Conservation (phyloP, 1,140 invertebrate genomes). For the Reticulitermes speratus region DNA sequence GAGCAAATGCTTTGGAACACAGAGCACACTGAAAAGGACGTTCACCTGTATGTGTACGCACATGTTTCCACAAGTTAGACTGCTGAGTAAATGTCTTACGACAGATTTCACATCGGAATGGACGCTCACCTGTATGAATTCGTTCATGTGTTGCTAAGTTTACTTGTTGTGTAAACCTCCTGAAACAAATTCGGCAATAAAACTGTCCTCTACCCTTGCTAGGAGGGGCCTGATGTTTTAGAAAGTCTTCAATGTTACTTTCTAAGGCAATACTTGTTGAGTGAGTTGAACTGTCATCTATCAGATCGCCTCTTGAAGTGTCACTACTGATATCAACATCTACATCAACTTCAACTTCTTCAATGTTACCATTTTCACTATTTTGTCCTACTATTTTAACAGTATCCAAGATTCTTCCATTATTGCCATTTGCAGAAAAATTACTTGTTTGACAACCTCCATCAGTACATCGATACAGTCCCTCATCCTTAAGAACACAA, state of each 20-base stretch:
- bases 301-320: not conserved
- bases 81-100: constrained; percentile 44
- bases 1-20: constrained; percentile 34
- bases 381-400: not conserved
- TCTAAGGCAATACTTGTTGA: not conserved
- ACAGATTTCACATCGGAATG: constrained; percentile 47
- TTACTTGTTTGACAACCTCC: not conserved
- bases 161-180: constrained; percentile 44
- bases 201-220: constrained; percentile 35
- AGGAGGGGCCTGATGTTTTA: not conserved
- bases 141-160: constrained; percentile 40
- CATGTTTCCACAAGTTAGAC: constrained; percentile 35
- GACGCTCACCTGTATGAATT: constrained; percentile 52
- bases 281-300: not conserved
- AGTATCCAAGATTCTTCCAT: not conserved
- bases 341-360: constrained; percentile 22
- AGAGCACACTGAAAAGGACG: constrained; percentile 30
- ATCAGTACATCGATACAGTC: not conserved
- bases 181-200: constrained; percentile 43
- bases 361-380: not conserved
- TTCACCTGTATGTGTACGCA: constrained; percentile 35
- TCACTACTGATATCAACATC: not conserved
- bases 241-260: not conserved
- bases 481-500: not conserved
- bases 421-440: not conserved